These are phyloP conservation scores for Solea senegalensis DNA, from an alignment of 2,113 vertebrate species.

Conservation along the genomic window DNA sequence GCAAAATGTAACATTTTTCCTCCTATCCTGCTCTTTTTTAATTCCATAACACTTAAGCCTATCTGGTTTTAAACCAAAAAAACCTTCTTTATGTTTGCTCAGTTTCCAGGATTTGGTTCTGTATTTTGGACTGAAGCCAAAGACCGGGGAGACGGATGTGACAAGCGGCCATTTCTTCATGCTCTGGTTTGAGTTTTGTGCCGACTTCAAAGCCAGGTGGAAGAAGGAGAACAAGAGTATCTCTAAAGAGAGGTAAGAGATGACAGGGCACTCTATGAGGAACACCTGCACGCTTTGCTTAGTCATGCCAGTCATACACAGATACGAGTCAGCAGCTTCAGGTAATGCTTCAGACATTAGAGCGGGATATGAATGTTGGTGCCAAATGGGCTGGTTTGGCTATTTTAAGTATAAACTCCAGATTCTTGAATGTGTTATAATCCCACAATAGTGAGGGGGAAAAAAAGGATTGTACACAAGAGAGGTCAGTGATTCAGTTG, in stretches of 20 bases:
- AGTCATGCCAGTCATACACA: neutral
- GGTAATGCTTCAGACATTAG: neutral
- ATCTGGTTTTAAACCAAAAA: too few species aligned
- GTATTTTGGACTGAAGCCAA: conserved; percentile 92
- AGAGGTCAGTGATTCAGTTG: too few species aligned
- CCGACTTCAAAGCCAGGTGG: conserved; percentile 95
- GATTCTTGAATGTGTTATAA: too few species aligned
- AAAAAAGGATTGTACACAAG: too few species aligned
- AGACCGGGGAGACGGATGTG: conserved; percentile 88
- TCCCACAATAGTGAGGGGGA: too few species aligned
- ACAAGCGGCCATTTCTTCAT: conserved; percentile 88
- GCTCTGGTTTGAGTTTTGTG: conserved; percentile 97
- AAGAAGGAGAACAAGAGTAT: conserved; percentile 93
- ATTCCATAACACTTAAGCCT: too few species aligned
- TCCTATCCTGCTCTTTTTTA: too few species aligned
- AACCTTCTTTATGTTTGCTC: conserved; percentile 22
- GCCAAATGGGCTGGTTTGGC: too few species aligned
- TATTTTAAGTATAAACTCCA: too few species aligned
- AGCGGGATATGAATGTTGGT: neutral
- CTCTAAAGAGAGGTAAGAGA: conserved; percentile 86
- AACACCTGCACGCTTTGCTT: neutral
- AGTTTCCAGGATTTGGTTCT: conserved; percentile 90
- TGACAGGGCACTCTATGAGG: neutral
- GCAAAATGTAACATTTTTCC: neutral
- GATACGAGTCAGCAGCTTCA: neutral